Percentiles rank a stretch among this genome's conserved stretches.
Conservation (phyloP, 2,113 vertebrate genomes). For the Salminus brasiliensis region DNA sequence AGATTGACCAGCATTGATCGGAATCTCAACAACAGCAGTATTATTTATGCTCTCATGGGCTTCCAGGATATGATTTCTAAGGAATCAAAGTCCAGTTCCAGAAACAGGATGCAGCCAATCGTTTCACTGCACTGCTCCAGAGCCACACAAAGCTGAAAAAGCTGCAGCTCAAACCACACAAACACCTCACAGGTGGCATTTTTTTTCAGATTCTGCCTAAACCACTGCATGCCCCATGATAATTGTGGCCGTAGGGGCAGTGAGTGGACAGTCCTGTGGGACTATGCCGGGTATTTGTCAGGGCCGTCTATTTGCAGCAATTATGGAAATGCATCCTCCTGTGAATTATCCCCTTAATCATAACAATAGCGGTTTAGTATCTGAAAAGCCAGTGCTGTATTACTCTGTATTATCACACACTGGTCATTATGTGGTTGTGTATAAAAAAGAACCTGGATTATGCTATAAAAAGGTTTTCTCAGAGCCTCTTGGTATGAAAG, state of each 20-base stretch:
- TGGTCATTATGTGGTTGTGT: neutral
- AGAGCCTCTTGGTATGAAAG: neutral
- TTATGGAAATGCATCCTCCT: constrained; percentile 10
- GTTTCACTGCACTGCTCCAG: neutral
- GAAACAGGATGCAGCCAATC: neutral
- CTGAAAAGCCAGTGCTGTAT: neutral
- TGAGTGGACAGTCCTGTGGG: neutral
- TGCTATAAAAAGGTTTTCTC: neutral
- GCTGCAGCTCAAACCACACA: neutral
- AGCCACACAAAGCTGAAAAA: neutral
- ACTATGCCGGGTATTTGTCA: neutral
- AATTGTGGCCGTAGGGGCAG: neutral
- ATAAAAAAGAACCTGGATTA: neutral
- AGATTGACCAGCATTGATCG: too few species aligned
- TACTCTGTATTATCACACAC: neutral
- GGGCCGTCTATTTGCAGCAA: neutral
- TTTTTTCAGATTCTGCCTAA: neutral
- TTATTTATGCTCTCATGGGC: too few species aligned
- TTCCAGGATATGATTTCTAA: too few species aligned
- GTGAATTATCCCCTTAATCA: constrained; percentile 9
- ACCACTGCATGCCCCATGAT: neutral
- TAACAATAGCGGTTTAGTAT: neutral
- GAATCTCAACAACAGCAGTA: too few species aligned
- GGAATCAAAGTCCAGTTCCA: too few species aligned
- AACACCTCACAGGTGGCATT: neutral